Base-by-base conservation (phyloP, 2,888 invertebrate genomes). In the Uloborus plumipes region DNA sequence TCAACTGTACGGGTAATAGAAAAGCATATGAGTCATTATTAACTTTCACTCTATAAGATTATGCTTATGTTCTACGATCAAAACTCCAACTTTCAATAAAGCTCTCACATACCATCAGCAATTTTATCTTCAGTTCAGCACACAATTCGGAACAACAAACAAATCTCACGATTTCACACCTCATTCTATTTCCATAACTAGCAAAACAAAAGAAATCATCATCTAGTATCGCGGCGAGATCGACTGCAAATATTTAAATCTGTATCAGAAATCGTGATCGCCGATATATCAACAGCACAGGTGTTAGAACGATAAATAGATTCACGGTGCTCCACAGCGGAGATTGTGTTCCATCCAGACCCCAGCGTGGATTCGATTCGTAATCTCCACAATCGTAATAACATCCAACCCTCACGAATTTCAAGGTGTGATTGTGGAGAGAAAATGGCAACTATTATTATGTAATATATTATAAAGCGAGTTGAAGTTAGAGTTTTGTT, bases 381-480 rank as follows among this genome's bases (percentile, higher is more conserved):
- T 13, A 13, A 39, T 39, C 39, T 39, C 39, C 6, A 16, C 31
- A 58, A 69, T 69, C 55, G 31, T 58, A 31, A 62, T 76, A 69
- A 78, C 71, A 53, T 65, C 39, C 39, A 58, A 58, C 53, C 49
- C 47, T 70, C 77, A 78, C 77, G 77, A 78, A 47, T 64, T 31
- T 18, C 74, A 18, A 78, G 71, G 77, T 78, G 77, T 78, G 71
- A 78, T 51, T 78, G 77, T 58, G 26, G 70, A 22, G 15, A 50
- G 20, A 22, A 50, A 55, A 70, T 70, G 74, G 67, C 74, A 22
- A 58, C 74, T 74, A 64, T 74, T 74, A 74, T 81, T 74, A 81
- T 70, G 74, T 69, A 69, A 70, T 74, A 59, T 65, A 74, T 81
- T 70, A 74, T 53, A 62, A 39, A 16, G 51, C 22, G 58, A 16